A percentile compares a stretch with the other conserved stretches of the same genome.
Conservation (phyloP, 2,888 invertebrate species). For the Seira musarum region DNA sequence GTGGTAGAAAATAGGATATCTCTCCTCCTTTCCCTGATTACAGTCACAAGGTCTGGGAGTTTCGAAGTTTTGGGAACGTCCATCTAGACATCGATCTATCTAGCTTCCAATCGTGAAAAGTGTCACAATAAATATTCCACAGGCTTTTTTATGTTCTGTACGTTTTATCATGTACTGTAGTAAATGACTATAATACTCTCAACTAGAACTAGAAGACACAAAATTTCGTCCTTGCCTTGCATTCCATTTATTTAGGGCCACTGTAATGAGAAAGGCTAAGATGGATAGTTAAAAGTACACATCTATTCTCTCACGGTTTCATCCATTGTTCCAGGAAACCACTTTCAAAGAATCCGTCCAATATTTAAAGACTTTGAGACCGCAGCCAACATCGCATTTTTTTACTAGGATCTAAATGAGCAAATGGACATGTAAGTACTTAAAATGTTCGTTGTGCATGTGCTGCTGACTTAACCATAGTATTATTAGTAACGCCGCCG, state of each 20-base stretch:
- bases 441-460: constrained; percentile 1
- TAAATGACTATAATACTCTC: too few species aligned
- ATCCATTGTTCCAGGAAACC: constrained; percentile 28
- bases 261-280: background rate
- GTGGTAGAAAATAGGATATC: background rate
- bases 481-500: background rate
- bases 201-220: too few species aligned
- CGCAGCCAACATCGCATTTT: background rate
- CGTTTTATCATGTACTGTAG: background rate
- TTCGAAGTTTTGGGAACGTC: too few species aligned
- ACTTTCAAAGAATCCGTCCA: constrained; percentile 23
- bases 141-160: background rate
- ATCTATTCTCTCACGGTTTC: background rate
- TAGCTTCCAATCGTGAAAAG: background rate
- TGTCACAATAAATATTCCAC: constrained; percentile 37
- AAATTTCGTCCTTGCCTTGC: too few species aligned
- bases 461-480: background rate
- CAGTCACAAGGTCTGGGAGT: too few species aligned
- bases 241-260: too few species aligned
- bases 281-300: background rate
- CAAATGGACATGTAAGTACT: background rate
- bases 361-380: constrained; percentile 20
- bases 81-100: too few species aligned
- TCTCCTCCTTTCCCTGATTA: too few species aligned
- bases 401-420: constrained; percentile 8